Conservation (phyloP, 2,797 vertebrate genomes). For the Hydrophis major region DNA sequence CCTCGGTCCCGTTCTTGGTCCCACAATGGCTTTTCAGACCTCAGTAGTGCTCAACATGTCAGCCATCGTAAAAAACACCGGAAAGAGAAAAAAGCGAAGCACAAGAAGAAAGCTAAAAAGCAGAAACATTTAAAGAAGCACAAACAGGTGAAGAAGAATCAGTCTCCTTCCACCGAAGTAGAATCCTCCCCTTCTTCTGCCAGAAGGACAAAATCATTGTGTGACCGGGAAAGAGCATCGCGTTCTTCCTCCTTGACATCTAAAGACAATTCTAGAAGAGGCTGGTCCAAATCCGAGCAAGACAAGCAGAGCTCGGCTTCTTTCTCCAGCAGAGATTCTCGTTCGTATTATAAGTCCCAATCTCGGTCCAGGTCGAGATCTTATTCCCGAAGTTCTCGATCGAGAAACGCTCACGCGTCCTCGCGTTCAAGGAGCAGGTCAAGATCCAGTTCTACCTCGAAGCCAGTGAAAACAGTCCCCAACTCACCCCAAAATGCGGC, state of each 20-base stretch:
- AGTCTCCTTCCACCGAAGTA: conserved; percentile 64
- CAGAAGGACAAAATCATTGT: conserved; percentile 70
- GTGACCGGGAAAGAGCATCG: conserved; percentile 70
- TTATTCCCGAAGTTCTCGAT: conserved; percentile 63
- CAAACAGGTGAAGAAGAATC: conserved; percentile 72
- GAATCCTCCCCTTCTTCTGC: conserved; percentile 75
- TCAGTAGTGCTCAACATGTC: conserved; percentile 74
- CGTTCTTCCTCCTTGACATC: conserved; percentile 76
- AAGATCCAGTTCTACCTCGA: conserved; percentile 71
- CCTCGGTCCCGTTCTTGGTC: conserved; percentile 86
- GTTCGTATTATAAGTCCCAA: conserved; percentile 79
- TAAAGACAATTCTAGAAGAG: conserved; percentile 71
- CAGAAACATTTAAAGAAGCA: conserved; percentile 85
- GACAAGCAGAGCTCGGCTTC: conserved; percentile 71
- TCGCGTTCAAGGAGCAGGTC: conserved; percentile 65
- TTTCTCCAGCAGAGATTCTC: conserved; percentile 77
- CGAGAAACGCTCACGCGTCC: conserved; percentile 74
- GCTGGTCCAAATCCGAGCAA: conserved; percentile 77
- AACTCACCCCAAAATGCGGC: conserved; percentile 71
- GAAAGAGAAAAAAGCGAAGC: conserved; percentile 88
- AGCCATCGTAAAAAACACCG: conserved; percentile 74
- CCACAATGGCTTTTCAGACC: conserved; percentile 78
- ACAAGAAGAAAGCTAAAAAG: conserved; percentile 92
- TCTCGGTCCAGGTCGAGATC: conserved; percentile 73
- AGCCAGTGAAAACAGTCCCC: conserved; percentile 64